Evolutionary conservation across 2,113 vertebrate species (phyloP), one percentile per base, ranked within the genome.

Genomic region (Pseudorasbora parva): DNA sequence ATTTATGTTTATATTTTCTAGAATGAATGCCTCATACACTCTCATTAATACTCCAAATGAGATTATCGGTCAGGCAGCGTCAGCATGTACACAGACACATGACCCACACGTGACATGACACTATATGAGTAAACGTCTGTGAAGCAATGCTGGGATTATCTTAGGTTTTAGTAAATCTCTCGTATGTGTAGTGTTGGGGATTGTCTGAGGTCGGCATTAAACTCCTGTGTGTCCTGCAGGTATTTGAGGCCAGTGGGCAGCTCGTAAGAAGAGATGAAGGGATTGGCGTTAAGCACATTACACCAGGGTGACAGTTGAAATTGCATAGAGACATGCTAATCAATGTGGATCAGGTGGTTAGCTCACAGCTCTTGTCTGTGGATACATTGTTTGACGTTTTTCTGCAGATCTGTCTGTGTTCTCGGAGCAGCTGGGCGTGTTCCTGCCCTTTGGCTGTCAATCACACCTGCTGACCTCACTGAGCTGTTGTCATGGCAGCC

Each of bases 401-500:
- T 49, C 45, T 73, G 72, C 78, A 51, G 78, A 73, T 84, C 72
- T 41, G 33, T 77, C 10, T 59, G 74, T 54, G 51, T 54, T 77
- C 74, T 77, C 14, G 4, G 78, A 84, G 15, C 71, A 62, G 51
- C 75, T 59, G 71, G 86, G 81, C 15, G 80, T 87, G 77, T 78
- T 69, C 69, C 41, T 79, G 76, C 78, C 84, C 87, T 87, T 89
- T 86, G 87, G 81, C 90, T 90, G 92, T 90, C 93, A 91, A 88
- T 93, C 91, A 92, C 86, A 86, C 77, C 80, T 73, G 82, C 27
- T 64, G 59, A 51, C 90, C 82, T 91, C 91, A 89, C 85, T 87
- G 89, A 89, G 83, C 84, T 33, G 91, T 94, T 93, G 90, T 91
- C 92, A 92, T 94, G 92, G 93, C 75, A 85, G 72, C 83, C 15